Evolutionary conservation across 2,113 vertebrate genomes (phyloP), one percentile per base, ranked within the genome.

Genomic region (Scatophagus argus): DNA sequence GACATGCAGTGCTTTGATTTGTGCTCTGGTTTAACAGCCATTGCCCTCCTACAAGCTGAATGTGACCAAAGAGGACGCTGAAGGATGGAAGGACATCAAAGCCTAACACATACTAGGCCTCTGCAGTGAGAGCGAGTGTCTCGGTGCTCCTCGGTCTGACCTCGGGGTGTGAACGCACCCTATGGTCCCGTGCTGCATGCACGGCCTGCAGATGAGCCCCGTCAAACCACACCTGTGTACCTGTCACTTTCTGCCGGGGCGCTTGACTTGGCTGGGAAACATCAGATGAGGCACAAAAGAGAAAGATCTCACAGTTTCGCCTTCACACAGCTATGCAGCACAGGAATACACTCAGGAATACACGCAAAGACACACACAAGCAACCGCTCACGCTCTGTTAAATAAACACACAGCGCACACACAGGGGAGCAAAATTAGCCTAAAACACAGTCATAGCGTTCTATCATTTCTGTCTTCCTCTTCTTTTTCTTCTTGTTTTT

Each of bases 71-170:
- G 81, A 72, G 58, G 79, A 87, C 73, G 61, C 2, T 61, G 75
- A 81, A 49, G 72, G 76, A 81, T 74, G 79, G 77, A 81, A 84
- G 81, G 70, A 87, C 85, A 89, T 91, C 83, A 91, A 90, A 90
- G 81, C 38, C 67, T 8, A 27, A 63, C 61, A 67, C 77, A 84
- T 11, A 61, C 72, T 34, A 32, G 55, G 19, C 31, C 19, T 79
- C 61, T 52, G 55, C 52, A 32, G 55, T 67, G 34, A 62, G 44
- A 68, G 31, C n/a, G 36, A 23, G 31, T 68, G 49, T 68, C 23
- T 68, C 32, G 1, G 64, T 76, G 77, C 65, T 79, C 68, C 82
- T 77, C 54, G 38, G 54, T 51, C 13, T 74, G 82, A 87, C 88
- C 90, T 77, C 34, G 23, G 72, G 67, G 82, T 79, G 74, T 75